Base-by-base conservation (phyloP, 2,797 vertebrate genomes). In the Arnoldichthys spilopterus region DNA sequence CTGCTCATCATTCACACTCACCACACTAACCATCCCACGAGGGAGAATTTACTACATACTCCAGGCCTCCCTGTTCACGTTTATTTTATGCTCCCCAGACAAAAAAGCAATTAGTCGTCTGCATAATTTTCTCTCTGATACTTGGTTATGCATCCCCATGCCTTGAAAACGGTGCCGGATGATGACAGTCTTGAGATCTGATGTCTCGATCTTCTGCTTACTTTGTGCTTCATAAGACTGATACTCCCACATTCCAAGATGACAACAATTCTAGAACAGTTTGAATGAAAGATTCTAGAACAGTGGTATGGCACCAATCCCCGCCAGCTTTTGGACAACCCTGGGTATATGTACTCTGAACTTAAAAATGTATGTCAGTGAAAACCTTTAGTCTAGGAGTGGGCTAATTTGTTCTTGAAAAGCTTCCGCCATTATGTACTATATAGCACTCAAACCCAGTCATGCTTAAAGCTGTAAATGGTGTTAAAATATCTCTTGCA, bases 1-100 rank as follows among this genome's bases (percentile, higher is more conserved):
- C 64, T 30, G 43, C 71, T 64, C 74, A 78, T 70, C 80, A 82
- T 78, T 74, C 63, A 4, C 32, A 30, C 37, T 70, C 37, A 2
- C n/a, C n/a, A 22, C 43, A 20, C 26, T 18, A 13, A 47, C 53
- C 7, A 28, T 61, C 76, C 75, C 66, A 37, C 18, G 49, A 56
- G 56, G 3, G 16, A 62, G 20, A 6, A 40, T 70, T 70, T 45
- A 43, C 28, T 64, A 47, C 43, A 51, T 37, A 43, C 34, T 32
- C 16, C 28, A 34, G 13, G 16, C 15, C 4, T 53, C 5, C 8
- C 8, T 47, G 13, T 30, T 34, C 18, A 34, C 28, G 20, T 53
- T 34, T 51, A 34, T 34, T 5, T 24, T 7, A 64, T 40, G 22
- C 24, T 58, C 43, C 13, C 43, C 11, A 16, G 43, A 47, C 43